Base-by-base conservation (phyloP, 2,797 vertebrate genomes). In the Trachops cirrhosus region DNA sequence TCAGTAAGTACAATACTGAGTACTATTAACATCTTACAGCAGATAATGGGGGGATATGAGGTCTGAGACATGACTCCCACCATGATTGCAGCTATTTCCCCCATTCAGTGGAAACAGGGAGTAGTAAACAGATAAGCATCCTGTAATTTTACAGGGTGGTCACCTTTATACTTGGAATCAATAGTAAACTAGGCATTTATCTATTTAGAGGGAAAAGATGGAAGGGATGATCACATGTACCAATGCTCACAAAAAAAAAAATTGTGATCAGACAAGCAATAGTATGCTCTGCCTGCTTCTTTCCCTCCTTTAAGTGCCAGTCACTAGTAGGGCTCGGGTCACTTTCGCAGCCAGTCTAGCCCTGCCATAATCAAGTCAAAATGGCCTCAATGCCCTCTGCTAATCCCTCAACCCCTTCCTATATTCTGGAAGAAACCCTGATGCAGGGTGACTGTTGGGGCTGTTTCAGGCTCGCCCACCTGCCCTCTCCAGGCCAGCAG, bases 401-500 rank as follows among this genome's bases (percentile, higher is more conserved):
- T 78, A 68, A 78, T 52, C 50, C 29, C 87, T 83, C 86, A 94
- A 80, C 18, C 79, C 84, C 67, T 93, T 74, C 50, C 46, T 48
- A 1, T 82, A 73, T 64, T 92, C 88, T 93, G 39, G 86, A 97
- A 93, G 68, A 92, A 96, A 57, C 11, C 77, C 80, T 68, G 82
- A 93, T 62, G 87, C 68, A 85, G 71, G 68, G 86, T 90, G 22
- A 90, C 68, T 97, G 37, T 75, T 92, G 92, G 88, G 96, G 90
- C 95, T 95, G 87, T 92, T 96, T 92, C 44, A 26, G 95, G 93
- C 92, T 97, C 71, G 92, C 96, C 97, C 97, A 97, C 97, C 91
- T 97, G 97, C 97, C 97, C 97, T 97, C 94, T 96, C 84, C 95
- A 94, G 96, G 96, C 94, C 96, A 95, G 88, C 68, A 96, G 97